phyloP scores from a whole-genome alignment of 2,797 vertebrate species.

The Echiichthys vipera region DNA sequence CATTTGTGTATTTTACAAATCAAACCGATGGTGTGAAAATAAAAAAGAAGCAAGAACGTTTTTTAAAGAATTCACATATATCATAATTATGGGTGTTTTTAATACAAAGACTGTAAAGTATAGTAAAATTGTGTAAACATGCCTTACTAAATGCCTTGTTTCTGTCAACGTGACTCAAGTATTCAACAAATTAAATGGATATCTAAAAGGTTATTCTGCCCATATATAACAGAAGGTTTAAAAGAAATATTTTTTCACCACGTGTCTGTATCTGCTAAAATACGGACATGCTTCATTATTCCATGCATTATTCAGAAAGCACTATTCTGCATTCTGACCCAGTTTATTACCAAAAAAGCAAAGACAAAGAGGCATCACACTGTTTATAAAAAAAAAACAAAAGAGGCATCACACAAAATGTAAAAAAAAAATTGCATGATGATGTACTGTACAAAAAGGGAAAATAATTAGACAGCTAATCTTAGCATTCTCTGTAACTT shows the following conservation, averaged over 20 bases:
- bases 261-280: slow-evolving; percentile 22
- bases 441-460: slow-evolving; percentile 3
- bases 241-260: neutral
- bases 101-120: neutral
- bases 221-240: neutral
- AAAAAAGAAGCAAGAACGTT: neutral
- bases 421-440: neutral
- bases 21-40: neutral
- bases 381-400: neutral
- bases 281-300: slow-evolving; percentile 24
- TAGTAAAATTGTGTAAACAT: neutral
- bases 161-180: neutral
- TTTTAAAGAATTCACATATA: neutral
- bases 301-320: slow-evolving; percentile 60
- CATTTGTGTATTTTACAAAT: neutral
- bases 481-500: slow-evolving; percentile 25
- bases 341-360: slow-evolving; percentile 28
- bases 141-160: neutral
- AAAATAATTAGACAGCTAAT: slow-evolving; percentile 21
- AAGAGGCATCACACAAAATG: slow-evolving; percentile 1
- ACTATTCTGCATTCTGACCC: slow-evolving; percentile 46
- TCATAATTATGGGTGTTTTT: neutral
- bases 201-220: neutral
- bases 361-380: slow-evolving; percentile 29
- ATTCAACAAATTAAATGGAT: neutral